Evolutionary conservation across 1,140 invertebrate species (phyloP).

Genomic region (Lethrus apterus): DNA sequence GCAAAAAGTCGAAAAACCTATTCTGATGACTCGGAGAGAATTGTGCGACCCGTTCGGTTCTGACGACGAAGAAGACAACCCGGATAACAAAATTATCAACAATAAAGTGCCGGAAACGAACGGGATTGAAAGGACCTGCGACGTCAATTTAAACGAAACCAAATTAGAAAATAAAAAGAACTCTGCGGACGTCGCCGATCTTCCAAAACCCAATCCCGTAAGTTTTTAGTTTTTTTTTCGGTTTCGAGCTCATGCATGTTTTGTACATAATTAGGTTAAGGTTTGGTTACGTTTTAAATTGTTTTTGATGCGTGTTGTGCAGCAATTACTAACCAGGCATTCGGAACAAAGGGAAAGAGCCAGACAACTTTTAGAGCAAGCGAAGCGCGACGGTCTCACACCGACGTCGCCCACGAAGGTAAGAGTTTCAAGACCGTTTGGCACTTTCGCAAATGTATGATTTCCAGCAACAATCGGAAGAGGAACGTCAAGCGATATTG

Average conservation of each 20-base stretch:
- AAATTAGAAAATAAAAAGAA: slow-evolving; percentile 10
- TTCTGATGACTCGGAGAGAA: slow-evolving; percentile 79
- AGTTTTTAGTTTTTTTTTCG: slow-evolving; percentile 24
- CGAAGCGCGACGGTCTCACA: slow-evolving; percentile 59
- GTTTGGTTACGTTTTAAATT: slow-evolving; percentile 36
- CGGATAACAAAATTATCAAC: slow-evolving; percentile 16
- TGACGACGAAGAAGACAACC: slow-evolving; percentile 73
- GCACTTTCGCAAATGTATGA: background rate
- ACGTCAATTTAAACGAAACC: slow-evolving; percentile 18
- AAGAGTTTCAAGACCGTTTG: slow-evolving; percentile 16
- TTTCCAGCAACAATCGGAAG: slow-evolving; percentile 51
- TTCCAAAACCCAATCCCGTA: slow-evolving; percentile 42
- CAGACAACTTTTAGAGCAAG: slow-evolving; percentile 80
- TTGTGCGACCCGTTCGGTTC: slow-evolving; percentile 85
- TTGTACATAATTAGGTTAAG: slow-evolving; percentile 19
- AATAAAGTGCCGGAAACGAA: slow-evolving; percentile 22
- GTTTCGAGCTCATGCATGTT: slow-evolving; percentile 13
- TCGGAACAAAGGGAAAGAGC: slow-evolving; percentile 85
- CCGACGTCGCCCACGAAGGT: slow-evolving; percentile 32
- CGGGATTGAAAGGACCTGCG: slow-evolving; percentile 22
- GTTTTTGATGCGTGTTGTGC: slow-evolving; percentile 35
- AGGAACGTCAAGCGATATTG: slow-evolving; percentile 77
- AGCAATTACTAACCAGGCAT: slow-evolving; percentile 69
- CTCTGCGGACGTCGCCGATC: slow-evolving; percentile 29
- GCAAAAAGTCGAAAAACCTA: slow-evolving; percentile 42